Evolutionary conservation across 2,888 invertebrate species (phyloP), one percentile per base, ranked within the genome.

Genomic region (Endomychus coccineus): DNA sequence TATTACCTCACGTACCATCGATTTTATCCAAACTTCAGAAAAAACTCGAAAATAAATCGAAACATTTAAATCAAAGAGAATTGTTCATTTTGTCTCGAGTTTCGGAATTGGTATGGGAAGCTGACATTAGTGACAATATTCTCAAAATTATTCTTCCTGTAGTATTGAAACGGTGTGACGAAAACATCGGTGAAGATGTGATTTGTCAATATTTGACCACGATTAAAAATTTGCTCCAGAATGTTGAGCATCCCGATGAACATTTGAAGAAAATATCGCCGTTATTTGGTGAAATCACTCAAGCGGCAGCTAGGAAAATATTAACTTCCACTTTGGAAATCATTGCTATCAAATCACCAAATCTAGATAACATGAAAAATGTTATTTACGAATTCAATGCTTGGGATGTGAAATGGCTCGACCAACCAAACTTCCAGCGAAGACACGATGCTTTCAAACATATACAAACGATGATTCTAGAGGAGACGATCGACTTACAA

Each of bases 401-500:
- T 0, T 92, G 80, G 73, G 86, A 95, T 64, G 73, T 75, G 27
- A 77, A 81, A 44, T 86, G 86, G 79, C 74, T 95, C n/a, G 94
- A 95, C 51, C 94, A 96, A 58, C 92, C 95, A 0, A 91, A 96
- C 66, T 92, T 86, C 53, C 80, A 85, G 42, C 73, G 73, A 50
- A 74, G 96, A 49, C 70, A 94, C 13, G 78, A 82, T 34, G 85
- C 85, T 0, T 88, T 89, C 50, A 78, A 77, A 50, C 67, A 71
- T 49, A 76, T 91, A 23, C 77, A 76, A 41, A 58, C 69, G 27
- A 47, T 69, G n/a, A 64, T 73, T 9, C 67, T 71, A 2, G 60
- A 59, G 1, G 61, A 69, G 29, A 60, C 64, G 13, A 66, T 85
- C 3, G 74, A 77, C 31, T 61, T 83, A 14, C 75, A 81, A 45